These are phyloP conservation scores for Lymantria dispar DNA, from an alignment of 2,888 invertebrate species.

Conservation along the genomic window DNA sequence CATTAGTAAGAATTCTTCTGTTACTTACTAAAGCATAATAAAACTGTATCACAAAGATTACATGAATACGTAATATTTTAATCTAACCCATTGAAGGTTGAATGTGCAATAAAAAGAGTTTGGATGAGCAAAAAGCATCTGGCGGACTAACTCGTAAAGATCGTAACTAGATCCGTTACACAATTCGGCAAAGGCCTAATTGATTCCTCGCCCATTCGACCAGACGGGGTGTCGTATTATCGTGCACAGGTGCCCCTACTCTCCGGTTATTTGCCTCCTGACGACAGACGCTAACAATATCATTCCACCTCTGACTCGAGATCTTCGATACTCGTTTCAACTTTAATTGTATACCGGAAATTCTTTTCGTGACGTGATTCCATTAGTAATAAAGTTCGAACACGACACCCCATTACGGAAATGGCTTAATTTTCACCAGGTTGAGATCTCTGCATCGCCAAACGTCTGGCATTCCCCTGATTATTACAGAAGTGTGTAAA, in stretches of 20 bases:
- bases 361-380: slow-evolving; percentile 70
- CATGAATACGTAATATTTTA: slow-evolving; percentile 74
- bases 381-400: slow-evolving; percentile 68
- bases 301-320: slow-evolving; percentile 58
- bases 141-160: slow-evolving; percentile 67
- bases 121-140: slow-evolving; percentile 79
- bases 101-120: slow-evolving; percentile 77
- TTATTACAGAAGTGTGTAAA: slow-evolving; percentile 67
- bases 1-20: too few relatives aligned
- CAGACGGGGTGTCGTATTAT: slow-evolving; percentile 79
- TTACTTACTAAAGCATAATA: slow-evolving; percentile 21
- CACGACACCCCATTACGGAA: slow-evolving; percentile 57
- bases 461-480: slow-evolving; percentile 37
- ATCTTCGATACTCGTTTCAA: slow-evolving; percentile 61
- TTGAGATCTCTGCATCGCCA: slow-evolving; percentile 41
- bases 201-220: slow-evolving; percentile 78
- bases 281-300: slow-evolving; percentile 63
- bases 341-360: slow-evolving; percentile 75
- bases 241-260: slow-evolving; percentile 74
- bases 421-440: slow-evolving; percentile 69
- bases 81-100: slow-evolving; percentile 72
- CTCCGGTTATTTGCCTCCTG: slow-evolving; percentile 68
- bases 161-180: slow-evolving; percentile 79
- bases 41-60: slow-evolving; percentile 57
- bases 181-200: slow-evolving; percentile 79